Evolutionary conservation across 2,113 vertebrate genomes (phyloP), one percentile per base, ranked within the genome.

Genomic region (Anoplopoma fimbria): DNA sequence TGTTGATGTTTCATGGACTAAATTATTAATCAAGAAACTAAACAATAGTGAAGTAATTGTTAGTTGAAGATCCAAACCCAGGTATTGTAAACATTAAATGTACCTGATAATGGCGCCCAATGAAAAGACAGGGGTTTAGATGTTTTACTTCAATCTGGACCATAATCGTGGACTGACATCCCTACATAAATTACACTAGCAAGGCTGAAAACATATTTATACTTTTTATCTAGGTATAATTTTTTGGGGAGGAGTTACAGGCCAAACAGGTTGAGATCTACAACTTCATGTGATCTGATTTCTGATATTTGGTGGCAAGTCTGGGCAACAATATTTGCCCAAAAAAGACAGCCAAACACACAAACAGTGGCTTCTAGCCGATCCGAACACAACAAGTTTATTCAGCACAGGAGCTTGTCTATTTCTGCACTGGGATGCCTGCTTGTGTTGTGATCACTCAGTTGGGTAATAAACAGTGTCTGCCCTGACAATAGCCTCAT

Each of bases 401-500:
- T 72, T 76, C 70, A 84, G 72, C 51, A 69, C 36, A 63, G 53
- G 31, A 45, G 57, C 57, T 83, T 14, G 4, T 86, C 36, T 82
- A 12, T 75, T 74, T 80, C 51, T 75, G 67, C 12, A 8, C 70
- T 57, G 27, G 45, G 80, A 79, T 34, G 40, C 68, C 51, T 61
- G n/a, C 49, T n/a, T 64, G 70, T 2, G 38, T 62, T 38, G 29
- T 31, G 51, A 77, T 78, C 47, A 14, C 62, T 86, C 69, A 58
- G 67, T 34, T 36, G 61, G 21, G 45, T 75, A 82, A 36, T 73
- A 76, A 73, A n/a, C 57, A 87, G 42, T 53, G 83, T 82, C 82
- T 72, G 76, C 9, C 14, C 53, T 29, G 79, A 94, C 92, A 95
- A 92, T 79, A 75, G 84, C n/a, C 58, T 85, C 75, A 89, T 91